Base-by-base conservation (phyloP, 2,797 vertebrate species). In the Pseudochromis fuscus region DNA sequence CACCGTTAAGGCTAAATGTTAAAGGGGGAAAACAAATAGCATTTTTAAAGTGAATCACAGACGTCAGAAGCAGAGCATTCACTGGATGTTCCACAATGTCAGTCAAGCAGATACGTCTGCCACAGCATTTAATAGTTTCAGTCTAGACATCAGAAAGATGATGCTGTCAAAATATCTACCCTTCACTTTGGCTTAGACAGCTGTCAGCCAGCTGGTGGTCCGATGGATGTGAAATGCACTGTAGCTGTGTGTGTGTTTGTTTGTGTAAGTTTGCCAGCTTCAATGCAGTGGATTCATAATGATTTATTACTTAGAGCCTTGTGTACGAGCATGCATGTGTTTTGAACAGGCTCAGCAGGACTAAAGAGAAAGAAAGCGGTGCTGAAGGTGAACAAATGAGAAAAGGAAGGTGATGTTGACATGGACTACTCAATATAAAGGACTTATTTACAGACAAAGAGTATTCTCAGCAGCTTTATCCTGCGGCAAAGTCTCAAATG, bases 191-290 rank as follows among this genome's bases (percentile, higher is more conserved):
- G 59, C 49, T 19, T 27, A 82, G 90, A 83, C 89, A 91, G 90
- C 91, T 91, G 87, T 89, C 89, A 90, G 76, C 55, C 82, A 85
- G 87, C 87, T 82, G 87, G 84, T 87, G 82, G 86, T 85, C 83
- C 62, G 30, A 67, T 62, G 27, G 71, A 82, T 85, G 56, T 59
- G 78, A 76, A 79, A 76, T 21, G 24, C 65, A 57, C 58, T 67
- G 68, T 45, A 15, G 49, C 9, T 69, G 67, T 40, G 63, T 67
- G 7, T 10, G 31, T 53, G 30, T 45, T 25, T 55, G 12, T 53
- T 45, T 28, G 18, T 58, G n/a, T 35, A 46, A 9, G 21, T 3
- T 12, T 0, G 7, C 5, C 0, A 59, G 24, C 25, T 9, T 75
- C 55, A 45, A 38, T 50, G 48, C 15, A 11, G 42, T 27, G 16